Conservation (phyloP, 1,140 invertebrate species). For the Drosophila cardini region DNA sequence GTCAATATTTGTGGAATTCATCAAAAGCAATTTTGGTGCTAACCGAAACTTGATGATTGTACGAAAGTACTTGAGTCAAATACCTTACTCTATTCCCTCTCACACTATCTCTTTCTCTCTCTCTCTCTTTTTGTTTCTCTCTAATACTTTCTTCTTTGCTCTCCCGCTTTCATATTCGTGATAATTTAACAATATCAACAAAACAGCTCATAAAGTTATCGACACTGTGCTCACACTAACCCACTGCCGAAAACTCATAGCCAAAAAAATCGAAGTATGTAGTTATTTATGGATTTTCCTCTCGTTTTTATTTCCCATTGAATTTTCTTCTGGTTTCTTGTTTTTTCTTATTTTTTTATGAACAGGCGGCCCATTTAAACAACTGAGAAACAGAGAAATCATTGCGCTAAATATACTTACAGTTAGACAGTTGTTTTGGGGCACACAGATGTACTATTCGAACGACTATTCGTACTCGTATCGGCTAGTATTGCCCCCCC, state of each 20-base stretch:
- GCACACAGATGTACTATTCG: constrained; percentile 49
- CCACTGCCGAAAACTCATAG: constrained; percentile 48
- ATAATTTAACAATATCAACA: constrained; percentile 5
- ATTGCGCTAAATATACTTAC: constrained; percentile 69
- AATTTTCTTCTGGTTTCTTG: constrained; percentile 20
- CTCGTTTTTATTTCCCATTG: constrained; percentile 15
- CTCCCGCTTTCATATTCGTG: background rate
- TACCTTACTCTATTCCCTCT: background rate
- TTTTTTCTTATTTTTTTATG: constrained; percentile 20
- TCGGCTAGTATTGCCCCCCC: background rate
- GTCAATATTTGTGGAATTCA: constrained; percentile 82
- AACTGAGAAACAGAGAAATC: constrained; percentile 48
- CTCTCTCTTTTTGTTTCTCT: too few relatives aligned
- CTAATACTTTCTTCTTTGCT: background rate
- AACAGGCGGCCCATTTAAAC: constrained; percentile 47
- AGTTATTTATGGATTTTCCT: constrained; percentile 74
- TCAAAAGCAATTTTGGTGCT: constrained; percentile 51
- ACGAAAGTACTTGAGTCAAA: constrained; percentile 42
- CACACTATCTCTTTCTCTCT: background rate
- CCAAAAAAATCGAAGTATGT: constrained; percentile 68
- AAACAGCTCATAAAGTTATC: constrained; percentile 65
- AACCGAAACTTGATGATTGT: constrained; percentile 27
- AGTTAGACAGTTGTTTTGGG: constrained; percentile 43
- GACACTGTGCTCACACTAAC: constrained; percentile 58
- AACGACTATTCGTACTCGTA: constrained; percentile 24